phyloP scores from a whole-genome alignment of 2,888 invertebrate genomes.

The Strigamia transsilvanica region DNA sequence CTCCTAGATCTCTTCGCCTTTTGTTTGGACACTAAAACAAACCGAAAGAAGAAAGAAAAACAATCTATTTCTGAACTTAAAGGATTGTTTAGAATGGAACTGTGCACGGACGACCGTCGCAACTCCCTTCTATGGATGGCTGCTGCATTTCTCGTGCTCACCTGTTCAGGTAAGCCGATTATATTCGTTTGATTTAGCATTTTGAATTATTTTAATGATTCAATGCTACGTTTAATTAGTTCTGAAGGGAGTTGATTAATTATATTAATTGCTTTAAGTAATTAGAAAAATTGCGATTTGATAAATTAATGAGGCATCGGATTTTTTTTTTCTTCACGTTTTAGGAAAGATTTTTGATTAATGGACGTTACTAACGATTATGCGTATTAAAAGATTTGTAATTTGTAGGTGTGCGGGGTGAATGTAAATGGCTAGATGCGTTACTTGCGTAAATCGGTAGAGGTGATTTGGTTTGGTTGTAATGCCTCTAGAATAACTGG shows the following conservation, averaged over 20 bases:
- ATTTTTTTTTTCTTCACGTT: no score
- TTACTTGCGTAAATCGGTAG: not conserved
- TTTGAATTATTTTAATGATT: not conserved
- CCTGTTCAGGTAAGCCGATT: conserved; percentile 32
- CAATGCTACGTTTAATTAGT: not conserved
- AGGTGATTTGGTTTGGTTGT: not conserved
- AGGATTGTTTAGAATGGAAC: conserved; percentile 36
- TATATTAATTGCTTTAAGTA: conserved; percentile 27
- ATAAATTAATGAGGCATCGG: not conserved
- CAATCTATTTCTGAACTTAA: not conserved
- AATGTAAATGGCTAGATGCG: no score
- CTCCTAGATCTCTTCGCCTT: not conserved
- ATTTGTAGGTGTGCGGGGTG: no score
- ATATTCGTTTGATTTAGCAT: not conserved
- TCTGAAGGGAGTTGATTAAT: conserved; percentile 18
- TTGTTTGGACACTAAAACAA: not conserved
- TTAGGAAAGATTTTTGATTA: no score
- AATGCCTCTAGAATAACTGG: not conserved
- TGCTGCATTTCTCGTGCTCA: conserved; percentile 19
- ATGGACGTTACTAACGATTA: no score
- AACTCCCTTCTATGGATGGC: conserved; percentile 7
- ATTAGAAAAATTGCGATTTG: not conserved
- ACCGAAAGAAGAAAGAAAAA: not conserved
- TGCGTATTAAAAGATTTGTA: no score
- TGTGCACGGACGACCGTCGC: conserved; percentile 11